Evolutionary conservation across 2,888 invertebrate species (phyloP).

Genomic region (Caenorhabditis drosophilae): DNA sequence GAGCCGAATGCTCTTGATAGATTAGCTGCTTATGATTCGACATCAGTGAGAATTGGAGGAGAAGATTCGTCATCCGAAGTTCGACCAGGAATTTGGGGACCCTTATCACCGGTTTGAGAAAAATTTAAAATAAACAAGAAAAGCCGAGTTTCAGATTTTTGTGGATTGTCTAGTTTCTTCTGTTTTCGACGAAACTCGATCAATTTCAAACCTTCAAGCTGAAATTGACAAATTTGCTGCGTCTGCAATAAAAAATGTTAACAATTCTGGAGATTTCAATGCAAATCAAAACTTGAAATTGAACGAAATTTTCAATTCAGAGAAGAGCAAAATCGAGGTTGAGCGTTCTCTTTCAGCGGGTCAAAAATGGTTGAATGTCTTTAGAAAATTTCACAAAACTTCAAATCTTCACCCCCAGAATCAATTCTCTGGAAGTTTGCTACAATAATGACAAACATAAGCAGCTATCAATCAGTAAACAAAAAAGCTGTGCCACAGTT

Average conservation of each 20-base stretch:
- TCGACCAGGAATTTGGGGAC: background rate
- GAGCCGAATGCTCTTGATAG: conserved; percentile 18
- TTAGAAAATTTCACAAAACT: background rate
- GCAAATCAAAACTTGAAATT: too few species aligned
- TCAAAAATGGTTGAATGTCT: too few species aligned
- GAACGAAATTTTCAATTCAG: too few species aligned
- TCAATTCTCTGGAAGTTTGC: conserved; percentile 1
- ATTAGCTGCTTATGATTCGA: conserved; percentile 3
- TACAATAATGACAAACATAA: conserved; percentile 10
- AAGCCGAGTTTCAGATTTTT: background rate
- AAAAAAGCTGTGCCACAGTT: conserved; percentile 24
- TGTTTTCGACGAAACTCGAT: too few species aligned
- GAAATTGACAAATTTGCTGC: too few species aligned
- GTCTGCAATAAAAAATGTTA: too few species aligned
- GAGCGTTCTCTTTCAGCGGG: too few species aligned
- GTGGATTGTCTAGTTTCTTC: background rate
- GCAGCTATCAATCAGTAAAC: conserved; percentile 1
- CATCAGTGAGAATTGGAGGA: conserved; percentile 2
- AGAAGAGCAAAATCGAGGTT: too few species aligned
- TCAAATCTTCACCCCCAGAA: background rate
- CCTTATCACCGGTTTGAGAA: conserved; percentile 1
- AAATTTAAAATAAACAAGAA: too few species aligned
- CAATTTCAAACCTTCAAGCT: too few species aligned
- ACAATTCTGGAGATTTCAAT: too few species aligned
- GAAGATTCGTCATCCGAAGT: background rate